These are phyloP conservation scores for Julus scandinavius DNA, from an alignment of 2,888 invertebrate genomes.

Conservation along the genomic window DNA sequence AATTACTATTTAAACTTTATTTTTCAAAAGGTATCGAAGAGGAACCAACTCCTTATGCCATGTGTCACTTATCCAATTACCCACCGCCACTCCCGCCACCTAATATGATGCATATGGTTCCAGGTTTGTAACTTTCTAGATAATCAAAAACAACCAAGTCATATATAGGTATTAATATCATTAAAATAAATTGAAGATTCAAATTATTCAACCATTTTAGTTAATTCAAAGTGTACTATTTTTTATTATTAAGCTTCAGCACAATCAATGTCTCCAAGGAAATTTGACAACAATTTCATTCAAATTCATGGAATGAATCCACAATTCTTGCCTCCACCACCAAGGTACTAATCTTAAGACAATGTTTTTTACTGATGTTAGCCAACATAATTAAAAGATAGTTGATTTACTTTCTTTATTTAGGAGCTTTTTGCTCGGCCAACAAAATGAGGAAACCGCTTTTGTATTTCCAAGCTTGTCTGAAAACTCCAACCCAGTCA, in stretches of 20 bases:
- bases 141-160: not conserved
- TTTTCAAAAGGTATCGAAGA: not conserved
- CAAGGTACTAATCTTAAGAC: slow-evolving; percentile 21
- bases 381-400: not conserved
- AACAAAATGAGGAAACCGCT: not conserved
- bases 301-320: slow-evolving; percentile 40
- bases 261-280: not conserved
- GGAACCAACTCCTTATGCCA: slow-evolving; percentile 52
- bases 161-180: not conserved
- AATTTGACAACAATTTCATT: not conserved
- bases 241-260: not conserved
- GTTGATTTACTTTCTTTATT: not conserved
- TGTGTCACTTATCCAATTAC: slow-evolving; percentile 47
- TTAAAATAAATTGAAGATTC: no score
- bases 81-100: slow-evolving; percentile 50
- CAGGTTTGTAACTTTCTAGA: no score
- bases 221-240: no score
- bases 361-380: not conserved
- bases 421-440: not conserved
- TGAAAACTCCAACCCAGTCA: not conserved
- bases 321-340: slow-evolving; percentile 16
- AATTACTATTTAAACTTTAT: no score
- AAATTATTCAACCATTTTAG: no score
- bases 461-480: not conserved
- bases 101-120: not conserved